These are phyloP conservation scores for Patella pellucida DNA, from an alignment of 2,888 invertebrate genomes.

Conservation along the genomic window DNA sequence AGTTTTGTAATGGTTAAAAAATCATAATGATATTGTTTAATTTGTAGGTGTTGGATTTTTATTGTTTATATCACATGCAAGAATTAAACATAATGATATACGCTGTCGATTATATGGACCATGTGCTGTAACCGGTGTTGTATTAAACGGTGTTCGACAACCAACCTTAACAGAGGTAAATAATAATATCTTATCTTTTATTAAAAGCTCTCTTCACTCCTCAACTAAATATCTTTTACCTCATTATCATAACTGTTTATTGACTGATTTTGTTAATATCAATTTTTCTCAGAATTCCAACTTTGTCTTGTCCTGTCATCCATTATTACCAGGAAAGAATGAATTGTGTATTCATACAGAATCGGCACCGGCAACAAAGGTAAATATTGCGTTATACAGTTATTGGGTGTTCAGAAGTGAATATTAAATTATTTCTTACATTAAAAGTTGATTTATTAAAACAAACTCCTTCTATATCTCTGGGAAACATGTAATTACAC, in stretches of 20 bases:
- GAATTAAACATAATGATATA: conserved; percentile 61
- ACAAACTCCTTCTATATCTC: no score
- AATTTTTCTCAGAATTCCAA: conserved; percentile 61
- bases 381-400: conserved; percentile 27
- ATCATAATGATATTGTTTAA: conserved; percentile 12
- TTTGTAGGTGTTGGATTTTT: conserved; percentile 65
- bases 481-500: no score
- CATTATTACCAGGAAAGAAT: conserved; percentile 64
- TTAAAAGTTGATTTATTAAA: no score
- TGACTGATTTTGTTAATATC: background rate
- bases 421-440: no score
- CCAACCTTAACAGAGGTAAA: conserved; percentile 64
- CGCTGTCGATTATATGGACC: conserved; percentile 67
- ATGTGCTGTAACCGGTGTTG: conserved; percentile 62
- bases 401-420: no score
- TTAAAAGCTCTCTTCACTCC: no score
- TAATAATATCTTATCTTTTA: no score
- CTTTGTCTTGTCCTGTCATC: conserved; percentile 68
- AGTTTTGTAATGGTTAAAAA: no score
- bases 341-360: conserved; percentile 62
- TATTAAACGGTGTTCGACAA: conserved; percentile 60
- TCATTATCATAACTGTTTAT: no score
- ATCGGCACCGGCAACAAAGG: conserved; percentile 54
- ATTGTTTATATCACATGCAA: conserved; percentile 68
- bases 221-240: no score